These are phyloP conservation scores for Agrotis exclamationis DNA, from an alignment of 2,888 invertebrate species.

Conservation along the genomic window DNA sequence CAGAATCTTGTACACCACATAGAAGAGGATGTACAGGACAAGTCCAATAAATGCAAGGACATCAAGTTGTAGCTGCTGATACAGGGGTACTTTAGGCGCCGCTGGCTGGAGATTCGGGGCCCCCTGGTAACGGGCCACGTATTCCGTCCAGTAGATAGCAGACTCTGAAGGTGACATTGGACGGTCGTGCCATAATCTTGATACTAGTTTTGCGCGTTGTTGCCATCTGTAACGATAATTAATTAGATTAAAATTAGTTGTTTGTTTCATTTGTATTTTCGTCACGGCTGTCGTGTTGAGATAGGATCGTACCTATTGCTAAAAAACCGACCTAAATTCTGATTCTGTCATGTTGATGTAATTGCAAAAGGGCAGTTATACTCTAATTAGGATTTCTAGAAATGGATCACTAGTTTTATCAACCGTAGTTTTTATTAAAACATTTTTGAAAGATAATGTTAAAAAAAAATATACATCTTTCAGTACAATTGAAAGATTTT, in stretches of 20 bases:
- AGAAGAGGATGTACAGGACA: slow-evolving; percentile 78
- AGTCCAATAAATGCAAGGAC: slow-evolving; percentile 83
- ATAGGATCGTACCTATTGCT: background rate
- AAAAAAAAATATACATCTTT: too few species aligned
- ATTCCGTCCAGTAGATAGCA: slow-evolving; percentile 92
- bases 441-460: too few species aligned
- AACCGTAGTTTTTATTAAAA: background rate
- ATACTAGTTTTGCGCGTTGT: slow-evolving; percentile 83
- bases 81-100: slow-evolving; percentile 79
- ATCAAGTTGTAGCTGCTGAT: slow-evolving; percentile 85
- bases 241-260: slow-evolving; percentile 7
- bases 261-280: background rate
- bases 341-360: background rate
- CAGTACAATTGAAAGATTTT: too few species aligned
- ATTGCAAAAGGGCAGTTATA: background rate
- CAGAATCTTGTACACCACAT: slow-evolving; percentile 80
- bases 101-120: slow-evolving; percentile 83
- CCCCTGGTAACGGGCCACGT: slow-evolving; percentile 87
- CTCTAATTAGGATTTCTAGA: slow-evolving; percentile 1
- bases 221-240: slow-evolving; percentile 77
- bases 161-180: slow-evolving; percentile 88
- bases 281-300: background rate
- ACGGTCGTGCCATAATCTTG: slow-evolving; percentile 90
- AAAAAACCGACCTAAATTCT: slow-evolving; percentile 9
- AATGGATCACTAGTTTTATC: background rate